These are phyloP conservation scores for Tetramorium alpestre DNA, from an alignment of 1,140 invertebrate genomes.

Conservation along the genomic window DNA sequence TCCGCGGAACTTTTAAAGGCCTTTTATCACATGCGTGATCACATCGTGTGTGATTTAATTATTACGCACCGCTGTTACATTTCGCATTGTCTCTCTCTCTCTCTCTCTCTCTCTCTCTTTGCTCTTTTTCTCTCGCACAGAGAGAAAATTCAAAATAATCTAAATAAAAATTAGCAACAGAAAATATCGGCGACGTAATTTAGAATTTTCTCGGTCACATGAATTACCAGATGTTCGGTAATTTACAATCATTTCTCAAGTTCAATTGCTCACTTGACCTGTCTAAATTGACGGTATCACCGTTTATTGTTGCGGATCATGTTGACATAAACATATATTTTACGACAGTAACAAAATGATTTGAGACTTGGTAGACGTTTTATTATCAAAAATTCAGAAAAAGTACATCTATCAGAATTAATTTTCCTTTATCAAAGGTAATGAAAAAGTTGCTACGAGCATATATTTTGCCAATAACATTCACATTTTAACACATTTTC, in stretches of 20 bases:
- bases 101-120: neutral
- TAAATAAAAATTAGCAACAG: neutral
- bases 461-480: no score
- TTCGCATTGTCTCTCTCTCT: neutral
- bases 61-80: neutral
- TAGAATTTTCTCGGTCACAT: slow-evolving; percentile 35
- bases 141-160: neutral
- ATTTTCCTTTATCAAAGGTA: no score
- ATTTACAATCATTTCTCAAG: slow-evolving; percentile 71
- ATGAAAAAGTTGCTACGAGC: no score
- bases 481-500: neutral
- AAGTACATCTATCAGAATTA: neutral
- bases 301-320: slow-evolving; percentile 26
- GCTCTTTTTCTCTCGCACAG: neutral
- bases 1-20: neutral
- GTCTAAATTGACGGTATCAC: slow-evolving; percentile 45
- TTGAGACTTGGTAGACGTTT: neutral
- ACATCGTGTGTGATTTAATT: neutral
- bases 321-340: slow-evolving; percentile 6
- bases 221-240: slow-evolving; percentile 60
- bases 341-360: slow-evolving; percentile 19
- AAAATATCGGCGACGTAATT: neutral
- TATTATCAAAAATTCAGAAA: neutral
- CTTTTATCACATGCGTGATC: neutral
- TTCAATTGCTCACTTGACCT: slow-evolving; percentile 77